A percentile compares a stretch with the other conserved stretches of the same genome.
These are phyloP conservation scores for Macrotus californicus DNA, from an alignment of 2,113 vertebrate species.

Conservation along the genomic window DNA sequence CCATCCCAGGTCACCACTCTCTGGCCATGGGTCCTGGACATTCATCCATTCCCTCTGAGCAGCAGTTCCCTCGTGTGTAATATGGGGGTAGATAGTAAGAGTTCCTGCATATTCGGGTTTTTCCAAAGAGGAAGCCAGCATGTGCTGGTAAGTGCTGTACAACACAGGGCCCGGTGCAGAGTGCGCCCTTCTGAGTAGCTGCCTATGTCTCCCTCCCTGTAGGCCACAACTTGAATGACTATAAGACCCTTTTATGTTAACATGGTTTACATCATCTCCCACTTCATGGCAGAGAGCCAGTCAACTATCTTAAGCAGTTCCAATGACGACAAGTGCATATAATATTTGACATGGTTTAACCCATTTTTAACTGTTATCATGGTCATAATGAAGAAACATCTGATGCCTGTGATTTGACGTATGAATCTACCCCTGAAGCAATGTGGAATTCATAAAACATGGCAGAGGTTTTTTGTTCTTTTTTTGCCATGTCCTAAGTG, in stretches of 20 bases:
- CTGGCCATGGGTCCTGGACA: neutral
- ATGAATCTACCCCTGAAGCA: neutral
- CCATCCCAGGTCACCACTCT: neutral
- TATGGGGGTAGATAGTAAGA: neutral
- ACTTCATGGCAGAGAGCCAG: neutral
- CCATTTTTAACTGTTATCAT: neutral
- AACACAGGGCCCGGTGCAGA: neutral
- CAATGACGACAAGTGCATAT: neutral
- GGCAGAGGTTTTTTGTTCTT: neutral
- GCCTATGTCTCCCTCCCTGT: neutral
- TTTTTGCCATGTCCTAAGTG: neutral
- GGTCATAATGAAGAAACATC: neutral
- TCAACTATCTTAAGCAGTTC: neutral
- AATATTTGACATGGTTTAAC: neutral
- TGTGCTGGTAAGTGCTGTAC: neutral
- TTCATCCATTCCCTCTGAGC: neutral
- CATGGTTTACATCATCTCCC: neutral
- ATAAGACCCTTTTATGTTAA: neutral
- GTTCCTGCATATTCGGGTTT: neutral
- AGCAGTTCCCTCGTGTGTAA: too few relatives aligned
- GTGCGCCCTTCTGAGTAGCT: neutral
- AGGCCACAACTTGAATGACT: neutral
- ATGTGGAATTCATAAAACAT: neutral
- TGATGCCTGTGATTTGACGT: neutral
- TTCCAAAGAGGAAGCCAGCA: accelerated